Conservation (phyloP, 2,113 vertebrate genomes). For the Sinosuthora webbiana region DNA sequence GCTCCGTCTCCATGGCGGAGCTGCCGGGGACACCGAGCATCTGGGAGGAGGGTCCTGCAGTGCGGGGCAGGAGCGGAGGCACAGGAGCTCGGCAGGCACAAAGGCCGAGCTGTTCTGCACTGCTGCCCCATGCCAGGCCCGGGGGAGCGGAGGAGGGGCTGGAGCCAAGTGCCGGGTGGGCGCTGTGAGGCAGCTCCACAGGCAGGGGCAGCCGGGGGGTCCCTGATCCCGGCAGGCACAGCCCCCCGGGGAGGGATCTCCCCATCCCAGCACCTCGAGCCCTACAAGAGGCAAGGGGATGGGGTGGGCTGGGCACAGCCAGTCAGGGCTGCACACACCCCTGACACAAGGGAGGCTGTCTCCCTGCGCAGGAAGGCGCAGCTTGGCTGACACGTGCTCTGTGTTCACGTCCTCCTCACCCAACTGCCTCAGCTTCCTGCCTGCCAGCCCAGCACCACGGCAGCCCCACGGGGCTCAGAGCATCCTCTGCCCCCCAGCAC, state of each 20-base stretch:
- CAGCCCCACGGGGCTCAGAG: not conserved
- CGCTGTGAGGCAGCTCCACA: not conserved
- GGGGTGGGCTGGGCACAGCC: not conserved
- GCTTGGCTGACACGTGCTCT: not conserved
- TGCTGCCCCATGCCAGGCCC: conserved; percentile 24
- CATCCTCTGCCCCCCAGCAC: not conserved
- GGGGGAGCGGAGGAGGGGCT: not conserved
- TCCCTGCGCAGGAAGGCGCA: not conserved
- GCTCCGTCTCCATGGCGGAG: not conserved
- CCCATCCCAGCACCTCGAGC: not conserved
- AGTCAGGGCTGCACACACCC: not conserved
- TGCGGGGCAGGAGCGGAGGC: not conserved
- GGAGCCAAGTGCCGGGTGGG: not conserved
- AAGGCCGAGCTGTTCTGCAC: conserved; percentile 42
- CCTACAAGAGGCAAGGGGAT: not conserved
- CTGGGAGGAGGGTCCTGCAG: not conserved
- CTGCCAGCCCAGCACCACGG: not conserved
- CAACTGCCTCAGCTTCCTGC: not conserved
- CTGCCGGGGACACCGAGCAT: conserved; percentile 38
- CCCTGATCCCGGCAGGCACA: not conserved
- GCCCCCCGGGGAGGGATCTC: not conserved
- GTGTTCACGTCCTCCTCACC: not conserved
- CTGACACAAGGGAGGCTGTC: not conserved
- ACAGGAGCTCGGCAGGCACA: conserved; percentile 41
- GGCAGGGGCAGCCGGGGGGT: not conserved